phyloP scores from a whole-genome alignment of 1,140 invertebrate species.

The Trinorchestia longiramus region DNA sequence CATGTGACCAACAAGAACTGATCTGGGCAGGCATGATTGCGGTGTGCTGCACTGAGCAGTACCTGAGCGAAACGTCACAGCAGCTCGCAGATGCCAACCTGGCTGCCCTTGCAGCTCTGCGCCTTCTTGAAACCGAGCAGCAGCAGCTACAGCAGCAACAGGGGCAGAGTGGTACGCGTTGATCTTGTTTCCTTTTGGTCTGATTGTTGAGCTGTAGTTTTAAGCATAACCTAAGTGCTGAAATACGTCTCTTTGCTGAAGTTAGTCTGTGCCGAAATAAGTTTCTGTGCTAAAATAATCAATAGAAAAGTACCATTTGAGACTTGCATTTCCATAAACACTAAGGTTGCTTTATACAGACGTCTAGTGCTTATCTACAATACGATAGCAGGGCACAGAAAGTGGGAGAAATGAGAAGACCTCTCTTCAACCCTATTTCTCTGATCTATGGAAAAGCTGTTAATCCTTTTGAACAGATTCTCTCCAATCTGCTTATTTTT shows the following conservation, averaged over 20 bases:
- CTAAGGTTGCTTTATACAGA: too few species aligned
- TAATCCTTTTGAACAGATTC: too few species aligned
- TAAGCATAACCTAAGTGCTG: background rate
- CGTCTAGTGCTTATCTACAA: too few species aligned
- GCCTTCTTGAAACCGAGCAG: conserved; percentile 69
- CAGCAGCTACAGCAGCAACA: background rate
- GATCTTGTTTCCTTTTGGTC: background rate
- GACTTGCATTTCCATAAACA: too few species aligned
- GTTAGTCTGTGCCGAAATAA: too few species aligned
- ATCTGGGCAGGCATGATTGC: conserved; percentile 75
- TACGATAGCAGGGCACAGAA: too few species aligned
- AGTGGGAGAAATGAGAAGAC: too few species aligned
- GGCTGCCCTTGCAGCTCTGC: conserved; percentile 76
- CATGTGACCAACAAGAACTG: background rate
- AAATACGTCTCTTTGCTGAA: background rate
- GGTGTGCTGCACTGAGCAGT: conserved; percentile 75
- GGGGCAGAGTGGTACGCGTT: background rate
- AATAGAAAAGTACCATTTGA: too few species aligned
- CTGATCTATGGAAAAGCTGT: too few species aligned
- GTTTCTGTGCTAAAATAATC: too few species aligned
- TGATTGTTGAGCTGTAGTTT: background rate
- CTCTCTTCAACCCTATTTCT: too few species aligned
- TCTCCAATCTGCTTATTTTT: too few species aligned
- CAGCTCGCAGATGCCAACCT: conserved; percentile 78
- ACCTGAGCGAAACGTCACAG: conserved; percentile 77